These are phyloP conservation scores for Pseudomyrmex concolor DNA, from an alignment of 1,140 invertebrate genomes.

Conservation along the genomic window DNA sequence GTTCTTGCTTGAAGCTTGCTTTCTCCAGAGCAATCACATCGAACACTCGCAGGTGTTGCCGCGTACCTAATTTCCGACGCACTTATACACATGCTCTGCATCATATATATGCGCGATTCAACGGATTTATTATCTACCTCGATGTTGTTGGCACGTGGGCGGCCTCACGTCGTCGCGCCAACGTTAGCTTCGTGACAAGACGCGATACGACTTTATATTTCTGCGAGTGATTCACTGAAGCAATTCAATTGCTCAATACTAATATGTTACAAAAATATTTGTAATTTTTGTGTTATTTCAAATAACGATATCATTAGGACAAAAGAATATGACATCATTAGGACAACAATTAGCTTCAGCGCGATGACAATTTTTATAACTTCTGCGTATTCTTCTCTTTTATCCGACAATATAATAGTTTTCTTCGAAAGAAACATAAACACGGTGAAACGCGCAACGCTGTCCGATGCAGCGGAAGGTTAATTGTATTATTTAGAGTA, in stretches of 20 bases:
- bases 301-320: neutral
- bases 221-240: slow-evolving; percentile 7
- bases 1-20: slow-evolving; percentile 46
- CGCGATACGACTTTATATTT: slow-evolving; percentile 39
- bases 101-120: slow-evolving; percentile 39
- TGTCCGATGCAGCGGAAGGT: slow-evolving; percentile 34
- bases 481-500: slow-evolving; percentile 76
- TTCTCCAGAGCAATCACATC: slow-evolving; percentile 55
- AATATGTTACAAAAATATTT: too few relatives aligned
- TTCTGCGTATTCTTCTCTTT: too few relatives aligned
- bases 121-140: slow-evolving; percentile 57
- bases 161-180: slow-evolving; percentile 23
- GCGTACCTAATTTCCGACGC: slow-evolving; percentile 35
- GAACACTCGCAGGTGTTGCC: slow-evolving; percentile 25
- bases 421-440: neutral
- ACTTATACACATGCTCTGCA: slow-evolving; percentile 48
- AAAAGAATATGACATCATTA: too few relatives aligned
- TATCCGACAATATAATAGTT: neutral
- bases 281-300: neutral
- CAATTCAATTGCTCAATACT: neutral
- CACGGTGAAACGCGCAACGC: neutral
- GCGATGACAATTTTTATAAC: neutral
- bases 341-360: neutral
- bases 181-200: slow-evolving; percentile 19
- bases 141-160: slow-evolving; percentile 34